A percentile compares a stretch with the other conserved stretches of the same genome.
Conservation (phyloP, 2,888 invertebrate genomes). For the Pseudoips prasinana region DNA sequence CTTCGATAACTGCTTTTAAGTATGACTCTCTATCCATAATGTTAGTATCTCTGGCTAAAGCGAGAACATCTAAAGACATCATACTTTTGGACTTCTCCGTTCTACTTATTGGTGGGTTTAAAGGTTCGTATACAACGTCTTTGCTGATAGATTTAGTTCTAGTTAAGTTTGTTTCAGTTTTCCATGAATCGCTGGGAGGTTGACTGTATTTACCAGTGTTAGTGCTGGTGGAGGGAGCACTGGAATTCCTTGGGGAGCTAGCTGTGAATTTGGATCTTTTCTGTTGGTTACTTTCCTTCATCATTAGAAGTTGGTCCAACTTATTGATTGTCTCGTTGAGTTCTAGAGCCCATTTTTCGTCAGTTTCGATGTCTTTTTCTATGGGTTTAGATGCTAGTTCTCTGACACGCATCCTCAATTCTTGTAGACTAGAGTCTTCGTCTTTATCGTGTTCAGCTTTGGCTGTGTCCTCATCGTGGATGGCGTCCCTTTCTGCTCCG, state of each 20-base stretch:
- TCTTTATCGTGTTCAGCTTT: conserved; percentile 59
- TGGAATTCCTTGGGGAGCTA: conserved; percentile 59
- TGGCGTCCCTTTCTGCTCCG: conserved; percentile 85
- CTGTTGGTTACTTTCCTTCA: conserved; percentile 84
- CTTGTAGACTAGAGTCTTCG: conserved; percentile 83
- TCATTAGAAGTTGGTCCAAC: conserved; percentile 86
- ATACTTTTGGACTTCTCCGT: conserved; percentile 72
- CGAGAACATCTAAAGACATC: conserved; percentile 74
- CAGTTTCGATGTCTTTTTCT: conserved; percentile 86
- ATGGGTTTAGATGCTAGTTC: conserved; percentile 88
- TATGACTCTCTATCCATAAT: conserved; percentile 72
- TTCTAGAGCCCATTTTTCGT: conserved; percentile 88
- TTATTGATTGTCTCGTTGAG: conserved; percentile 90
- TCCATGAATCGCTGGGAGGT: conserved; percentile 60
- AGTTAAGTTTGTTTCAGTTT: conserved; percentile 50
- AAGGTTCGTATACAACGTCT: conserved; percentile 60
- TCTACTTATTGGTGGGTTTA: conserved; percentile 57
- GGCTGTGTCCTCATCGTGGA: conserved; percentile 59
- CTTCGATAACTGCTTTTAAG: conserved; percentile 73
- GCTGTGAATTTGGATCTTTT: conserved; percentile 73
- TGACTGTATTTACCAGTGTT: conserved; percentile 47
- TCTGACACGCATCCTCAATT: conserved; percentile 85
- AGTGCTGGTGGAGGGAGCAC: conserved; percentile 67
- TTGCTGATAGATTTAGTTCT: conserved; percentile 65
- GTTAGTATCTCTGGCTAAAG: conserved; percentile 65